phyloP scores from a whole-genome alignment of 2,113 vertebrate genomes.

The Anas platyrhynchos region DNA sequence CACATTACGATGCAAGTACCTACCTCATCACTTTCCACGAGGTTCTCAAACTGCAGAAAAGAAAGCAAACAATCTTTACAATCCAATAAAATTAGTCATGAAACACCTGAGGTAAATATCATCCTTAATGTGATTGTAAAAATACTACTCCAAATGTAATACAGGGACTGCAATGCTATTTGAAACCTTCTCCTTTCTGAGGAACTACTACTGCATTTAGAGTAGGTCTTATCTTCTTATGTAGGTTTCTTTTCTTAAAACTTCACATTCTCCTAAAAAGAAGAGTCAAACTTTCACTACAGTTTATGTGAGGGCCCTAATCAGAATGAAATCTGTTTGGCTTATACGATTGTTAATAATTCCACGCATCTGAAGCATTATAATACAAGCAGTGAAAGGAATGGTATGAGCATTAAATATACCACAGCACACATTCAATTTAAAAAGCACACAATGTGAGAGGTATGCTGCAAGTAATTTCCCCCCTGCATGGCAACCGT shows the following conservation, averaged over 20 bases:
- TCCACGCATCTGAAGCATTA: not conserved
- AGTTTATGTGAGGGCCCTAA: not conserved
- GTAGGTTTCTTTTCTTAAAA: not conserved
- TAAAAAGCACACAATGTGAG: not conserved
- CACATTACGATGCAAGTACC: conserved; percentile 25
- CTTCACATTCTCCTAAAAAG: not conserved
- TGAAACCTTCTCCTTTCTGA: not conserved
- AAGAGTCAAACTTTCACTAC: not conserved
- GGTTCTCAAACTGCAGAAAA: conserved; percentile 84
- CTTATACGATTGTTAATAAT: not conserved
- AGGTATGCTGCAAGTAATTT: not conserved
- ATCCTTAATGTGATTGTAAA: not conserved
- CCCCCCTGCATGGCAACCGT: not conserved
- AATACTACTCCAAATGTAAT: not conserved
- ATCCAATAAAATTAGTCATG: not conserved
- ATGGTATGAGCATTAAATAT: not conserved
- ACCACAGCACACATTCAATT: not conserved
- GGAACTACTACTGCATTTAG: not conserved
- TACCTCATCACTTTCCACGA: conserved; percentile 87
- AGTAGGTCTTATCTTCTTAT: not conserved
- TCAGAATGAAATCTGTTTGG: not conserved
- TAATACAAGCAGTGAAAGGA: not conserved
- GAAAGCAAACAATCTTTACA: not conserved
- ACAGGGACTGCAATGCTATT: not conserved
- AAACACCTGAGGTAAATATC: not conserved